phyloP scores from a whole-genome alignment of 1,140 invertebrate species.

The Amyelois transitella region DNA sequence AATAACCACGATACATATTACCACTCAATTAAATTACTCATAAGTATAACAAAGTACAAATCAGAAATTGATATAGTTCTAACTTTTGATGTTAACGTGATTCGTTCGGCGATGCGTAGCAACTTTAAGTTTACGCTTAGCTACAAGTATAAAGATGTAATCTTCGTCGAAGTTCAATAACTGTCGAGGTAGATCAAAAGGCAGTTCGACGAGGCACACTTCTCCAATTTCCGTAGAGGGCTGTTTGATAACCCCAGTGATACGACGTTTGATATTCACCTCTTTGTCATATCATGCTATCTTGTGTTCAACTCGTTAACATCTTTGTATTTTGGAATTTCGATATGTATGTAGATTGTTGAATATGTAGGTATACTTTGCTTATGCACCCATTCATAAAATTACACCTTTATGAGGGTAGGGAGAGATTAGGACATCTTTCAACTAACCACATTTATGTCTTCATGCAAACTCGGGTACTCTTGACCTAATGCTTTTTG shows the following conservation, averaged over 20 bases:
- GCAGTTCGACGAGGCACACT: neutral
- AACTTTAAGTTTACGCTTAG: neutral
- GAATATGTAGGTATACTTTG: no score
- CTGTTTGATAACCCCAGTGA: neutral
- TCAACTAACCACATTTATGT: no score
- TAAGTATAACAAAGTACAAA: neutral
- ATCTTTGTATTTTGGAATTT: neutral
- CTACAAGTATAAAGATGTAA: neutral
- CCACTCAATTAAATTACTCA: neutral
- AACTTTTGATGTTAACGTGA: neutral
- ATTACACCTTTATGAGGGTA: no score
- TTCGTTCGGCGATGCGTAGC: neutral
- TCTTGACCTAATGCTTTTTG: no score
- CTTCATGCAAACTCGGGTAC: no score
- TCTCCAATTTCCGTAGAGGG: neutral
- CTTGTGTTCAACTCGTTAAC: neutral
- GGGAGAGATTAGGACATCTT: no score
- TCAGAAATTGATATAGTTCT: neutral
- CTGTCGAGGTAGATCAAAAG: neutral
- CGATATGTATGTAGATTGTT: no score
- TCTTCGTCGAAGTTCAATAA: neutral
- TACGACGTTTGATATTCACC: neutral
- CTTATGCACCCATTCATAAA: no score
- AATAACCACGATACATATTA: no score
- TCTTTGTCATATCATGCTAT: neutral